These are phyloP conservation scores for Mantis religiosa DNA, from an alignment of 2,888 invertebrate species.

Conservation along the genomic window DNA sequence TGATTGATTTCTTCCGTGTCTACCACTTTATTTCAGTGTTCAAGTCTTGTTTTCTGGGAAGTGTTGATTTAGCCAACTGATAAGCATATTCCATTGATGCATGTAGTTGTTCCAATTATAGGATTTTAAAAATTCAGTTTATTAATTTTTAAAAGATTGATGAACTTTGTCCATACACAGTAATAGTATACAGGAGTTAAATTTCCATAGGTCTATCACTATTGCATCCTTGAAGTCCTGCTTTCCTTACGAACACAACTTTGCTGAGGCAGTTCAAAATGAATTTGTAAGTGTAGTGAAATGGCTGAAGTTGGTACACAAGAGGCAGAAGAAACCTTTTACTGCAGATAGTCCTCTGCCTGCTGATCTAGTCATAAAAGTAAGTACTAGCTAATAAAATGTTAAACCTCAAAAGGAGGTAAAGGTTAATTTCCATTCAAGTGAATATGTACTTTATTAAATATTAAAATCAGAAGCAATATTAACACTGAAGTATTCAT, in stretches of 20 bases:
- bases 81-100: too few species aligned
- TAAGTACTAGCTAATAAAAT: constrained; percentile 41
- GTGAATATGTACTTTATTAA: background rate
- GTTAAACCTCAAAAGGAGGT: background rate
- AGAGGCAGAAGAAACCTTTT: constrained; percentile 60
- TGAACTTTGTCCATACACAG: too few species aligned
- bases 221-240: constrained; percentile 63
- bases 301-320: constrained; percentile 87
- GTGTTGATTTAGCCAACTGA: too few species aligned
- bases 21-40: too few species aligned
- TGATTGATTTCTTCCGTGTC: too few species aligned
- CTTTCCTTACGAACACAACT: constrained; percentile 85
- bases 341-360: constrained; percentile 70
- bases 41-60: too few species aligned
- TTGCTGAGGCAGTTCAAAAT: constrained; percentile 82
- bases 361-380: constrained; percentile 84
- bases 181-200: too few species aligned
- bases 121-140: too few species aligned
- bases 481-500: too few species aligned
- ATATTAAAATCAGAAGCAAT: too few species aligned
- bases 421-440: background rate
- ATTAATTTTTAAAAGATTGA: too few species aligned
- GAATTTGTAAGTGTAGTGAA: constrained; percentile 87
- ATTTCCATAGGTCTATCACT: constrained; percentile 50
- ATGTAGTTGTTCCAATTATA: too few species aligned